Conservation (phyloP, 1,140 invertebrate genomes). For the Macrosteles quadrilineatus region DNA sequence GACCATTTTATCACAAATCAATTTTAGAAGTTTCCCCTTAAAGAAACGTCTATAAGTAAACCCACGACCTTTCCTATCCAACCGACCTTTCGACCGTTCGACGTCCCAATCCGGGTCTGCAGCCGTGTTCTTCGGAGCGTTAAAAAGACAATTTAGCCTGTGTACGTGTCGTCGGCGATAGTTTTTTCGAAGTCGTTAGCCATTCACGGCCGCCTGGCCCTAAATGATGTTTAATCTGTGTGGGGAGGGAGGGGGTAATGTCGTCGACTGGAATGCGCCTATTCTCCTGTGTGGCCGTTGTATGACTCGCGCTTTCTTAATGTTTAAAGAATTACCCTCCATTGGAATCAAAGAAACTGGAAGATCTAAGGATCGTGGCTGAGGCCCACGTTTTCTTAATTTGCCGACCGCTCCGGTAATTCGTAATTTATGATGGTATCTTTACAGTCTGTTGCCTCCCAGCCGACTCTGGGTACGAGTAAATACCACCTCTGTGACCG, state of each 20-base stretch:
- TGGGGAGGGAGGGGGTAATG: slow-evolving; percentile 23
- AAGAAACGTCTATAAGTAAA: too few species aligned
- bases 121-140: not conserved
- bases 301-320: slow-evolving; percentile 30
- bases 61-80: too few species aligned
- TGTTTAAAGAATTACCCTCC: slow-evolving; percentile 26
- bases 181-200: slow-evolving; percentile 17
- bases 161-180: not conserved
- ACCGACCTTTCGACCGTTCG: too few species aligned
- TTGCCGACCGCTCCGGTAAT: not conserved
- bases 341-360: slow-evolving; percentile 26
- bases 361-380: slow-evolving; percentile 9
- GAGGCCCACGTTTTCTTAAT: slow-evolving; percentile 26
- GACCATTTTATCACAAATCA: too few species aligned
- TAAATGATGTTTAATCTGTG: slow-evolving; percentile 30
- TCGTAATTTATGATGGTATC: not conserved
- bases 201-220: not conserved
- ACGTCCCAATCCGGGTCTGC: too few species aligned
- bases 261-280: slow-evolving; percentile 4
- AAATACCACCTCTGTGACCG: too few species aligned
- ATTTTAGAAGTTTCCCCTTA: too few species aligned
- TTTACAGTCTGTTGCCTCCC: too few species aligned
- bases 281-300: slow-evolving; percentile 23
- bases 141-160: slow-evolving; percentile 4
- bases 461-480: too few species aligned